Percentiles rank a stretch among this genome's conserved stretches.
These are phyloP conservation scores for Dendroctonus valens DNA, from an alignment of 1,140 invertebrate species.

Conservation along the genomic window DNA sequence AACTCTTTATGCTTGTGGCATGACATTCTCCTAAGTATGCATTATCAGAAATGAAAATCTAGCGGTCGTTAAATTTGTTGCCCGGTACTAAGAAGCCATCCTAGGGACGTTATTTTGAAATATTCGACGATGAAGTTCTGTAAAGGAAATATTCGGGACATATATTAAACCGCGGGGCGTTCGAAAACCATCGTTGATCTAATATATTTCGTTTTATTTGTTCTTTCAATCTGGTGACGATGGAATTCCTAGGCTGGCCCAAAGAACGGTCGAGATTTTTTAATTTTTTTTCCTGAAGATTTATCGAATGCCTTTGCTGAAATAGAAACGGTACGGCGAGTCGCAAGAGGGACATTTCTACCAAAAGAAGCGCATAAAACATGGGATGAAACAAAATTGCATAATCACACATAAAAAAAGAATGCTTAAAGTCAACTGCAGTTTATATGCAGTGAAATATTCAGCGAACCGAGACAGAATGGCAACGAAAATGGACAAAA, in stretches of 20 bases:
- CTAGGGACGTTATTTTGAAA: constrained; percentile 9
- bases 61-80: constrained; percentile 13
- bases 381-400: too few species aligned
- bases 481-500: too few species aligned
- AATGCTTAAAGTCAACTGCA: too few species aligned
- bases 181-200: constrained; percentile 6
- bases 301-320: constrained; percentile 18
- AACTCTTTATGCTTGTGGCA: too few species aligned
- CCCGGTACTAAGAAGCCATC: constrained; percentile 11
- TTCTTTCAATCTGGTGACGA: neutral
- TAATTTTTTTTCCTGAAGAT: constrained; percentile 10
- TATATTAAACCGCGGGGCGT: constrained; percentile 18
- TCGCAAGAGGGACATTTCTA: too few species aligned
- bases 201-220: constrained; percentile 13
- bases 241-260: neutral
- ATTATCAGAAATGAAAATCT: constrained; percentile 3
- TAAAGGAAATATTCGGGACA: constrained; percentile 10
- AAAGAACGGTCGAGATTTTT: neutral
- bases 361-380: too few species aligned
- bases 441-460: too few species aligned
- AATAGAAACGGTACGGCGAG: neutral
- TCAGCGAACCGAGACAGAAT: too few species aligned
- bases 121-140: constrained; percentile 14
- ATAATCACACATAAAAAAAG: too few species aligned
- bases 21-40: too few species aligned